A percentile compares a stretch with the other conserved stretches of the same genome.
These are phyloP conservation scores for Lophius americanus DNA, from an alignment of 2,797 vertebrate genomes.

Conservation along the genomic window DNA sequence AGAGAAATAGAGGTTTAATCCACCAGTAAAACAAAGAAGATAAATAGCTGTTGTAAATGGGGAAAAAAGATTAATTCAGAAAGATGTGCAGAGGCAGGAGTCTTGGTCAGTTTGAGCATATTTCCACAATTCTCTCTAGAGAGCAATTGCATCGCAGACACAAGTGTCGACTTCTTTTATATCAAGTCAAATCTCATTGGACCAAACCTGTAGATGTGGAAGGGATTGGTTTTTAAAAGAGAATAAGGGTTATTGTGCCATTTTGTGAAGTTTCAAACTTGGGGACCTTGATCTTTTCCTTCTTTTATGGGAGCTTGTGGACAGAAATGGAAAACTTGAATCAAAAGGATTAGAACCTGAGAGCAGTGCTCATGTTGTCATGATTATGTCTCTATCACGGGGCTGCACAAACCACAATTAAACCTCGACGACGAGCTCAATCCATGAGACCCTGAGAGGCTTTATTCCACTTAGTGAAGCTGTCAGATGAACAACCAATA, in stretches of 20 bases:
- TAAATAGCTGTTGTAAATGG: slow-evolving; percentile 6
- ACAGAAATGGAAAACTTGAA: slow-evolving; percentile 37
- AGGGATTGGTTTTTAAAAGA: slow-evolving; percentile 22
- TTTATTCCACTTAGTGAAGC: slow-evolving; percentile 11
- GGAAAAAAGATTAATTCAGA: slow-evolving; percentile 17
- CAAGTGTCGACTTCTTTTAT: slow-evolving; percentile 61
- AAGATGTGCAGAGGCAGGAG: slow-evolving; percentile 17
- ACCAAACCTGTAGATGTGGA: slow-evolving; percentile 30
- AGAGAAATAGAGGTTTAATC: slow-evolving; percentile 4
- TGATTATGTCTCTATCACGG: slow-evolving; percentile 48
- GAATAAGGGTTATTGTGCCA: slow-evolving; percentile 26
- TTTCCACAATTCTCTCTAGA: slow-evolving; percentile 59
- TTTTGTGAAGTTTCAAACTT: slow-evolving; percentile 57
- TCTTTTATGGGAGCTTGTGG: slow-evolving; percentile 44
- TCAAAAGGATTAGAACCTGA: slow-evolving; percentile 73
- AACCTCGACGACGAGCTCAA: slow-evolving; percentile 54
- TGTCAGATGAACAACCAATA: slow-evolving; percentile 42
- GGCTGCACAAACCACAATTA: slow-evolving; percentile 59
- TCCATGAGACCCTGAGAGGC: slow-evolving; percentile 31
- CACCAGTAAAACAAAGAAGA: slow-evolving; percentile 12
- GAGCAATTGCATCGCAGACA: slow-evolving; percentile 64
- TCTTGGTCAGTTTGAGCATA: slow-evolving; percentile 35
- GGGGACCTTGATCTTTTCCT: slow-evolving; percentile 33
- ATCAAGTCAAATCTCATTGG: slow-evolving; percentile 33
- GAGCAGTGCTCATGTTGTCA: slow-evolving; percentile 56